Evolutionary conservation across 2,113 vertebrate genomes (phyloP).

Genomic region (Vanacampus margaritifer): DNA sequence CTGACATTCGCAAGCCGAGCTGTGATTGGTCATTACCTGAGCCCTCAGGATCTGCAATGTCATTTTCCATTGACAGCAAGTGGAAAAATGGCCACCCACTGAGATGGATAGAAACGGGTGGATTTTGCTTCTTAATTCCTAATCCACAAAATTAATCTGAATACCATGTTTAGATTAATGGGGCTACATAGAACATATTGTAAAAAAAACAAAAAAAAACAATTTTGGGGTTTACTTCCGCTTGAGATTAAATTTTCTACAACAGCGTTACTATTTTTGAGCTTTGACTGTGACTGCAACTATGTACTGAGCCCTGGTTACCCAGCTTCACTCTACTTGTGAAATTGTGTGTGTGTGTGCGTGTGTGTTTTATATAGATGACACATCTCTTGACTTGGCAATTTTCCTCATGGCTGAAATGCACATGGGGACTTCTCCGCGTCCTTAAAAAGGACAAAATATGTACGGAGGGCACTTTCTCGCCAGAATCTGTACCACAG

Average conservation of each 20-base stretch:
- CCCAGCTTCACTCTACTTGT: conserved; percentile 27
- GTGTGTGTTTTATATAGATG: conserved; percentile 24
- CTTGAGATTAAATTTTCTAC: neutral
- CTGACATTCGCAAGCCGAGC: no score
- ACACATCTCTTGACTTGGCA: conserved; percentile 61
- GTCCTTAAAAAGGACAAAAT: conserved; percentile 49
- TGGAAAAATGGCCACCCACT: no score
- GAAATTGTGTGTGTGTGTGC: conserved; percentile 35
- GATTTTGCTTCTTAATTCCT: no score
- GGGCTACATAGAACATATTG: no score
- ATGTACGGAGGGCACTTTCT: neutral
- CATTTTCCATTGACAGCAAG: no score
- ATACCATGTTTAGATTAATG: no score
- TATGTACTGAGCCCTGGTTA: conserved; percentile 32
- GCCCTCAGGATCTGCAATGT: no score
- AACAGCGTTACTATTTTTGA: neutral
- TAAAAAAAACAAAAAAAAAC: no score
- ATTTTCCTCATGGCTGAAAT: conserved; percentile 42
- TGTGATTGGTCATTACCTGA: no score
- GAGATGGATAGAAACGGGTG: no score
- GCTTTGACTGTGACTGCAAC: conserved; percentile 23
- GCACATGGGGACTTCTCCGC: conserved; percentile 38
- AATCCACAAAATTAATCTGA: no score
- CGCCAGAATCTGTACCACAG: neutral
- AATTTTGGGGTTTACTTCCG: no score